Conservation (phyloP, 2,888 invertebrate genomes). For the Neoascia interrupta region DNA sequence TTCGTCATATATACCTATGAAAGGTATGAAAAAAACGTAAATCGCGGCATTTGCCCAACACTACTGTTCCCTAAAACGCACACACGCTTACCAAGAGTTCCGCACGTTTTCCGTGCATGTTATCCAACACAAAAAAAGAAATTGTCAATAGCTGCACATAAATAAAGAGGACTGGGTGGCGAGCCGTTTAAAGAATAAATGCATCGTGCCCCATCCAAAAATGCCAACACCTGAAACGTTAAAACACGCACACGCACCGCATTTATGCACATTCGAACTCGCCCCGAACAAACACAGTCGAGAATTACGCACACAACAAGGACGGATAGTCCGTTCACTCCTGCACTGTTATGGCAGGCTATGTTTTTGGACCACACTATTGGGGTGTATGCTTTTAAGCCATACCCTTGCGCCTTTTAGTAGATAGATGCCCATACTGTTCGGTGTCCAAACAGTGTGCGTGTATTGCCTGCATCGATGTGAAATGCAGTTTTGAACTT, state of each 20-base stretch:
- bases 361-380: constrained; percentile 33
- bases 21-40: no score
- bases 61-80: no score
- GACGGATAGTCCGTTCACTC: background rate
- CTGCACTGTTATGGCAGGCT: background rate
- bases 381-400: constrained; percentile 26
- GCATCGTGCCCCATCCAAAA: background rate
- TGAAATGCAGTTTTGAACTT: constrained; percentile 45
- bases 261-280: constrained; percentile 3
- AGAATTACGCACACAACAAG: constrained; percentile 22
- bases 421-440: background rate
- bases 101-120: background rate
- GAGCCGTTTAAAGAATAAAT: constrained; percentile 27
- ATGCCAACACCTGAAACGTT: no score
- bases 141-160: constrained; percentile 59
- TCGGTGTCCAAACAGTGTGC: no score
- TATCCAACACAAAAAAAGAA: constrained; percentile 35
- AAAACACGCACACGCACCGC: constrained; percentile 2
- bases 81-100: no score
- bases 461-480: constrained; percentile 7
- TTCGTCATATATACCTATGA: no score
- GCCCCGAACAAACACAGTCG: constrained; percentile 1
- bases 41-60: no score
- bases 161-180: constrained; percentile 20
- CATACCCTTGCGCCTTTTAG: background rate